Conservation (phyloP, 1,140 invertebrate species). For the Trypoxylus dichotomus region DNA sequence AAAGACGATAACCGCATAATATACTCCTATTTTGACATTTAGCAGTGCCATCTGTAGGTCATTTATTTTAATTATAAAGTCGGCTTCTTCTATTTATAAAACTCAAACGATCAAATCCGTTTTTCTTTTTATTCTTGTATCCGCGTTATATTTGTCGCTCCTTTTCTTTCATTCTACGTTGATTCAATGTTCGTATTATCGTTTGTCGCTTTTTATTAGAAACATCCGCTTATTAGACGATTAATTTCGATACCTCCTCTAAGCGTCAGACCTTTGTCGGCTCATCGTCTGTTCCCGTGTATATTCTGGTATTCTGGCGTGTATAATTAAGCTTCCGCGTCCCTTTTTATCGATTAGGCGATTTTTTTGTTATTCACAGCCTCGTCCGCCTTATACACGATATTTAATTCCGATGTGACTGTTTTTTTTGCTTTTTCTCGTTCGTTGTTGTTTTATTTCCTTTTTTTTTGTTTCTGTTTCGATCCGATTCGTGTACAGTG, state of each 20-base stretch:
- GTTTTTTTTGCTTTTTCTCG: not conserved
- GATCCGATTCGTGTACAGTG: not conserved
- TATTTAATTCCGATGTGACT: not conserved
- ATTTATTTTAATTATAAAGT: no score
- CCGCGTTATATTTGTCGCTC: no score
- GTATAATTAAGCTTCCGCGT: not conserved
- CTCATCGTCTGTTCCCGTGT: not conserved
- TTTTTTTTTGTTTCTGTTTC: no score
- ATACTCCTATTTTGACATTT: no score
- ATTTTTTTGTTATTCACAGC: not conserved
- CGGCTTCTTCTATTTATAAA: no score
- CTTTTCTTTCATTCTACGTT: not conserved
- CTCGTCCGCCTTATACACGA: not conserved
- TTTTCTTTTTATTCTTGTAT: no score
- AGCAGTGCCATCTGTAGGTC: no score
- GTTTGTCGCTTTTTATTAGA: not conserved
- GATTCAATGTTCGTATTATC: not conserved
- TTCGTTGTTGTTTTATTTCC: not conserved
- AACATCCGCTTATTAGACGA: not conserved
- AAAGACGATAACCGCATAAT: no score
- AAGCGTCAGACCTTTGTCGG: conserved; percentile 1
- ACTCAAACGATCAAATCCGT: no score
- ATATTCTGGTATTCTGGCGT: not conserved
- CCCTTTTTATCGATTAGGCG: not conserved
- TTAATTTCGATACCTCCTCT: not conserved